These are phyloP conservation scores for Epizoanthus stellaris DNA, from an alignment of 92 coral and sea anemone genomes.

Conservation along the genomic window DNA sequence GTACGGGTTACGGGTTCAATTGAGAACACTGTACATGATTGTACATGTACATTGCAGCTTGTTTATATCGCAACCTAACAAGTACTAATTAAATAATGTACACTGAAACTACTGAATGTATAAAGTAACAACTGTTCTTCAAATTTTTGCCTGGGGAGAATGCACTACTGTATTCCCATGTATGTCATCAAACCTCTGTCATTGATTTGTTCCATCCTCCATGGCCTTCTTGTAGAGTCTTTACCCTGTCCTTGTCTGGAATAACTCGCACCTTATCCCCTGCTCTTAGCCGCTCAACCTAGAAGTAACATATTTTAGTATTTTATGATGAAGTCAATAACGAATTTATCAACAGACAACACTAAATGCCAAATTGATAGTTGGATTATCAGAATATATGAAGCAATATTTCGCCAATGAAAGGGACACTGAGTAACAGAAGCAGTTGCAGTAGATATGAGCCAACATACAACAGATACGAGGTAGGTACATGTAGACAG, in stretches of 20 bases:
- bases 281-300: slow-evolving; percentile 61
- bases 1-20: too few relatives aligned
- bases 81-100: too few relatives aligned
- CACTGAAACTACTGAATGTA: too few relatives aligned
- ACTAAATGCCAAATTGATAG: background rate
- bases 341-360: background rate
- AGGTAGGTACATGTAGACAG: background rate
- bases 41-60: background rate
- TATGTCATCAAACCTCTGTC: slow-evolving; percentile 47
- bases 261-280: slow-evolving; percentile 78
- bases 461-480: background rate
- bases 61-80: too few relatives aligned
- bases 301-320: background rate
- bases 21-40: too few relatives aligned
- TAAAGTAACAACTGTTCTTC: too few relatives aligned
- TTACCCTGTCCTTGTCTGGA: slow-evolving; percentile 57
- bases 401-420: too few relatives aligned
- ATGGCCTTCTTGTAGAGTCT: slow-evolving; percentile 76
- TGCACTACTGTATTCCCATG: too few relatives aligned
- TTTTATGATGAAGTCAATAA: background rate
- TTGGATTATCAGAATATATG: background rate
- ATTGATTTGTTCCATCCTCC: slow-evolving; percentile 87
- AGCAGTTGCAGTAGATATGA: too few relatives aligned
- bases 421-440: too few relatives aligned
- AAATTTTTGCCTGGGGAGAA: too few relatives aligned